phyloP scores from a whole-genome alignment of 2,888 invertebrate genomes.

The Heteropelma amictum region DNA sequence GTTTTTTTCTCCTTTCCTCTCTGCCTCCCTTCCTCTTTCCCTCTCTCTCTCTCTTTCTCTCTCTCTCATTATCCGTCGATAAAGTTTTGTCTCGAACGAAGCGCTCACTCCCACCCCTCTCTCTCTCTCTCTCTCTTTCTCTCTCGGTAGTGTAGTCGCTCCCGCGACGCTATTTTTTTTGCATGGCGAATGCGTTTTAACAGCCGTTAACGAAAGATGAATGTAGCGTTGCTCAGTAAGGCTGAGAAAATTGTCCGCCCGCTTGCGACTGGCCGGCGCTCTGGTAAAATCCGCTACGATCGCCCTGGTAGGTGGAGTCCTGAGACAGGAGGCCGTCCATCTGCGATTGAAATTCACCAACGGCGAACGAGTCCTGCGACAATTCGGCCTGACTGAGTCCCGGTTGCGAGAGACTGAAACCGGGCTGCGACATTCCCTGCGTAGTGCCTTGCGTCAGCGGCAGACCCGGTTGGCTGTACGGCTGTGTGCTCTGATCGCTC shows the following conservation, averaged over 20 bases:
- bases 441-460: constrained; percentile 78
- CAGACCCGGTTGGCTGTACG: constrained; percentile 80
- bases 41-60: not conserved
- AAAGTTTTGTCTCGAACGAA: constrained; percentile 76
- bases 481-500: constrained; percentile 87
- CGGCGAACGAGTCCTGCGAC: constrained; percentile 89
- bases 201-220: constrained; percentile 28
- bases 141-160: constrained; percentile 69
- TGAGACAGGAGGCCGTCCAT: constrained; percentile 97
- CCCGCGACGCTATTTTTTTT: constrained; percentile 73
- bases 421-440: constrained; percentile 86
- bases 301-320: constrained; percentile 91
- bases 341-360: constrained; percentile 93
- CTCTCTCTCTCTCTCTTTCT: constrained; percentile 28
- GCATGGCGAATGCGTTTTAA: constrained; percentile 72
- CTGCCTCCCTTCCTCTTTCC: no score
- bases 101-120: constrained; percentile 50
- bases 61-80: constrained; percentile 66
- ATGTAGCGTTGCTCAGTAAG: constrained; percentile 80
- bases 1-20: not conserved
- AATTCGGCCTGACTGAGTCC: constrained; percentile 84
- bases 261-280: constrained; percentile 77
- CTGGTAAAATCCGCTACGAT: constrained; percentile 82
- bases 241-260: constrained; percentile 83
- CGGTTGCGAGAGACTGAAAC: constrained; percentile 84